These are phyloP conservation scores for Cygnus atratus DNA, from an alignment of 2,113 vertebrate species.

Conservation along the genomic window DNA sequence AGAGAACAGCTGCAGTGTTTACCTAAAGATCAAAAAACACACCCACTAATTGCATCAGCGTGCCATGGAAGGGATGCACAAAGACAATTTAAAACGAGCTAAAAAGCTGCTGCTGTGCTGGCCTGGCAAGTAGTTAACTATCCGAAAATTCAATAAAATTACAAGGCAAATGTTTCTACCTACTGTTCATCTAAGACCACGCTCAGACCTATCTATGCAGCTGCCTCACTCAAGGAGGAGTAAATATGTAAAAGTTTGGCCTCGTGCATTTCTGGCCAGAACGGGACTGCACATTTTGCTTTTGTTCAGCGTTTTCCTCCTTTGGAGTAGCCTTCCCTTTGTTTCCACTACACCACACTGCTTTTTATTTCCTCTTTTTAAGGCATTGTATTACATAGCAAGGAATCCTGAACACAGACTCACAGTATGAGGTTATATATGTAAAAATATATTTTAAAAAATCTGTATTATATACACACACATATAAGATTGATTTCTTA, in stretches of 20 bases:
- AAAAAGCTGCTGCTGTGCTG: neutral
- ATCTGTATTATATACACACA: neutral
- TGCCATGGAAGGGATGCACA: neutral
- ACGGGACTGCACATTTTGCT: neutral
- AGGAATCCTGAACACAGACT: neutral
- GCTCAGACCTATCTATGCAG: accelerated
- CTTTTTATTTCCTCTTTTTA: neutral
- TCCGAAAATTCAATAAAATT: accelerated
- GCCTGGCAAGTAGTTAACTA: neutral
- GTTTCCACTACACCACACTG: neutral
- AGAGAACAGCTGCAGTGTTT: neutral
- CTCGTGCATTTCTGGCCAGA: neutral
- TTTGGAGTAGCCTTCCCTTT: neutral
- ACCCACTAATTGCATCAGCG: neutral
- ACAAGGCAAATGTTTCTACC: neutral
- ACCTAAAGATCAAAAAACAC: neutral
- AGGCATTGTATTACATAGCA: neutral
- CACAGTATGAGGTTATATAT: neutral
- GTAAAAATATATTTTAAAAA: neutral
- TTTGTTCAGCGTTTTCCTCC: neutral
- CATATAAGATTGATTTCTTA: accelerated
- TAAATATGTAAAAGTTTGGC: accelerated
- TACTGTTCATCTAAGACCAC: neutral
- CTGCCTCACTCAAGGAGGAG: neutral
- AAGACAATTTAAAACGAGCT: neutral